These are phyloP conservation scores for Neosalanx taihuensis DNA, from an alignment of 2,797 vertebrate species.

Conservation along the genomic window DNA sequence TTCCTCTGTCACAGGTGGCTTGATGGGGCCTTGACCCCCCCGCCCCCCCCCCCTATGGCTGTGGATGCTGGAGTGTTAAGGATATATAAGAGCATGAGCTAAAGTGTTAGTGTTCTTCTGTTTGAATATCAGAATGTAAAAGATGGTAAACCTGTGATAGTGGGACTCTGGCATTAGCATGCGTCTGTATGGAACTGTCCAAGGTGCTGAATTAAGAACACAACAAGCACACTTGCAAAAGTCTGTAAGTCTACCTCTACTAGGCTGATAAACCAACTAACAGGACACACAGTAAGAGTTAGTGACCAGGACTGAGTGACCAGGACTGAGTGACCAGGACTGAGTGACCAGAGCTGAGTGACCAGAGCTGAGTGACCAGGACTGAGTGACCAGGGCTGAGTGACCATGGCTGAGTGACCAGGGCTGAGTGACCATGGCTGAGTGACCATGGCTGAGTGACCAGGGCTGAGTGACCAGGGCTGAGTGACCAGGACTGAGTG, in stretches of 20 bases:
- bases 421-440: too few relatives aligned
- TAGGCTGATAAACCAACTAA: neutral
- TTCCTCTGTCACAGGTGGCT: conserved; percentile 38
- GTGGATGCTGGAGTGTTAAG: neutral
- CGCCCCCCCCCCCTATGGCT: too few relatives aligned
- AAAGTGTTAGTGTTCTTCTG: neutral
- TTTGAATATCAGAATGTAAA: too few relatives aligned
- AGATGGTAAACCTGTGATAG: neutral
- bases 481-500: too few relatives aligned
- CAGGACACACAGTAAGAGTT: neutral
- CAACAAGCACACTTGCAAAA: too few relatives aligned
- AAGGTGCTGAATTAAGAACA: neutral
- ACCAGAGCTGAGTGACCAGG: too few relatives aligned
- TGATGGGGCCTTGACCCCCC: conserved; percentile 9
- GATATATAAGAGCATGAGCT: neutral
- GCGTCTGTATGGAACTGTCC: neutral
- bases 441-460: too few relatives aligned
- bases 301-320: neutral
- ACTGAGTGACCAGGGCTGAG: neutral
- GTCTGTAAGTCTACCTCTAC: neutral
- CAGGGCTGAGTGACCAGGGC: too few relatives aligned
- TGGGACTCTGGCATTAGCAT: neutral
- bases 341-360: too few relatives aligned
- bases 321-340: too few relatives aligned
- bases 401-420: too few relatives aligned